These are phyloP conservation scores for Wasmannia auropunctata DNA, from an alignment of 1,140 invertebrate species.

Conservation along the genomic window DNA sequence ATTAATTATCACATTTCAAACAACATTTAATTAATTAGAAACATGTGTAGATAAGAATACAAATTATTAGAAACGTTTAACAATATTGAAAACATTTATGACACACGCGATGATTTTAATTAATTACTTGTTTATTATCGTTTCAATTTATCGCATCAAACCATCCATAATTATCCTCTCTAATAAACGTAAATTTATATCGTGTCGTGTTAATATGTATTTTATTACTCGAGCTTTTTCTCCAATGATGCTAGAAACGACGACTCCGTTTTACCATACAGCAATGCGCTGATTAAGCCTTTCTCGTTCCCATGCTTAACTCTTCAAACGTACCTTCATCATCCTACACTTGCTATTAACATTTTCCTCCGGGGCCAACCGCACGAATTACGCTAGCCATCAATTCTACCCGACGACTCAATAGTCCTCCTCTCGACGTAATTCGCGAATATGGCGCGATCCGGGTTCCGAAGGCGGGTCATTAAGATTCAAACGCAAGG, in stretches of 20 bases:
- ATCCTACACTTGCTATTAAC: conserved; percentile 29
- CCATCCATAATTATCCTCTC: neutral
- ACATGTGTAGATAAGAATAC: neutral
- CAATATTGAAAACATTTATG: neutral
- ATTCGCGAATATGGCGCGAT: conserved; percentile 46
- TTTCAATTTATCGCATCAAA: neutral
- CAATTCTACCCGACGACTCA: conserved; percentile 41
- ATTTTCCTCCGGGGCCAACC: conserved; percentile 19
- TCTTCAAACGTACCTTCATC: conserved; percentile 5
- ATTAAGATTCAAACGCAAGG: conserved; percentile 58
- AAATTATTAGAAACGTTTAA: neutral
- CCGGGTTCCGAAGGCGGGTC: conserved; percentile 19
- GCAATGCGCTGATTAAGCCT: neutral
- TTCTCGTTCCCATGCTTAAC: neutral
- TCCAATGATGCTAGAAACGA: neutral
- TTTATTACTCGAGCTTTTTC: neutral
- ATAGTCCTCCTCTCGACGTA: conserved; percentile 27
- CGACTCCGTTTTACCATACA: neutral
- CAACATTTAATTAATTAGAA: neutral
- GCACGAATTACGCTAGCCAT: conserved; percentile 30
- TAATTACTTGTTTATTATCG: neutral
- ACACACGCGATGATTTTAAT: neutral
- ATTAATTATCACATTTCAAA: neutral
- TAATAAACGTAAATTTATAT: neutral
- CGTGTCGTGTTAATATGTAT: too few species aligned